phyloP scores from a whole-genome alignment of 2,888 invertebrate genomes.

The Volucella bombylans region DNA sequence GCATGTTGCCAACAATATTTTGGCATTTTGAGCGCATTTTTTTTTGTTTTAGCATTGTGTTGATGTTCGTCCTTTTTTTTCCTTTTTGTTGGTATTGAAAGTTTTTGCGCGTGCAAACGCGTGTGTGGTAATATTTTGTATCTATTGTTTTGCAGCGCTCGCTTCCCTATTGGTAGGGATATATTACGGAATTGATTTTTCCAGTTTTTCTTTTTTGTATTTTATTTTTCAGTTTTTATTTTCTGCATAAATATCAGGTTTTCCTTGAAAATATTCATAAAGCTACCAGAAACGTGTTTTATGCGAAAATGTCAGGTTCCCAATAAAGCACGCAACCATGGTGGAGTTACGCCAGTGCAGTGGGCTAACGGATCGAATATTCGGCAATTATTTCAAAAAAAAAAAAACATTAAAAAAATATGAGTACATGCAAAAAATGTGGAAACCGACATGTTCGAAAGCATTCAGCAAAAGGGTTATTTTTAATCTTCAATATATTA shows the following conservation, averaged over 20 bases:
- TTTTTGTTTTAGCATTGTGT: slow-evolving; percentile 26
- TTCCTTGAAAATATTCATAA: slow-evolving; percentile 60
- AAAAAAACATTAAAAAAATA: not conserved
- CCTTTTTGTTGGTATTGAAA: slow-evolving; percentile 6
- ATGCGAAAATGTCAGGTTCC: slow-evolving; percentile 54
- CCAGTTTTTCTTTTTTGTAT: slow-evolving; percentile 38
- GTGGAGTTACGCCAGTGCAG: not conserved
- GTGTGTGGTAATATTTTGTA: slow-evolving; percentile 36
- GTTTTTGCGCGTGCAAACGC: slow-evolving; percentile 5
- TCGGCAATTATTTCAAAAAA: slow-evolving; percentile 25
- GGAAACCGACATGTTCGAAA: too few species aligned
- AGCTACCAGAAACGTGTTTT: slow-evolving; percentile 63
- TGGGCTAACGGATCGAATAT: slow-evolving; percentile 8
- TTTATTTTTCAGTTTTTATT: slow-evolving; percentile 20
- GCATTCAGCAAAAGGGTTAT: too few species aligned
- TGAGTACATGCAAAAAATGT: too few species aligned
- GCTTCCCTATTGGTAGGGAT: slow-evolving; percentile 33
- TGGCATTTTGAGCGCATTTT: not conserved
- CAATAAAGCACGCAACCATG: slow-evolving; percentile 34
- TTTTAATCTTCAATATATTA: too few species aligned
- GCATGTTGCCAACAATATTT: slow-evolving; percentile 19
- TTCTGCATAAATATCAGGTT: slow-evolving; percentile 57
- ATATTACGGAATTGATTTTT: slow-evolving; percentile 57
- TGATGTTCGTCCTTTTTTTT: slow-evolving; percentile 56
- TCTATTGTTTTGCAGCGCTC: not conserved